phyloP scores from a whole-genome alignment of 1,140 invertebrate genomes.

The Stegodyphus mimosarum region DNA sequence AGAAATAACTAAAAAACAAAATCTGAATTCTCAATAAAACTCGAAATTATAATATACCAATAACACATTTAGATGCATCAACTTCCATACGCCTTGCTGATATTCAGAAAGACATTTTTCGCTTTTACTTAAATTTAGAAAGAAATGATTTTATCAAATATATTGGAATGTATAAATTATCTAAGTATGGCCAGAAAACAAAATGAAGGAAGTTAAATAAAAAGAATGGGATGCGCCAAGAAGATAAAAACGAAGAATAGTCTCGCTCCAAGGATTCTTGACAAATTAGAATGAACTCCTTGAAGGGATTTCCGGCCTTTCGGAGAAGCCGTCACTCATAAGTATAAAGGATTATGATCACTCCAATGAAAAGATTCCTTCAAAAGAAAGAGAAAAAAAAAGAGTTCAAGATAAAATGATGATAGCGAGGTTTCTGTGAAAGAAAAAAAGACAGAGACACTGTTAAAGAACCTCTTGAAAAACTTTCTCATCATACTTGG shows the following conservation, averaged over 20 bases:
- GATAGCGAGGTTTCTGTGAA: not conserved
- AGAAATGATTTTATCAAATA: not conserved
- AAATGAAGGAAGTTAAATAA: not conserved
- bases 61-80: too few relatives aligned
- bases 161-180: not conserved
- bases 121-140: not conserved
- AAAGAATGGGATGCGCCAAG: not conserved
- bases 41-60: too few relatives aligned
- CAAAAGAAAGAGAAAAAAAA: not conserved
- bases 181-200: not conserved
- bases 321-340: not conserved
- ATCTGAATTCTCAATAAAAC: too few relatives aligned
- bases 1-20: too few relatives aligned
- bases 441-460: not conserved
- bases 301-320: not conserved
- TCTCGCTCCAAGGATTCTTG: not conserved
- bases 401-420: not conserved
- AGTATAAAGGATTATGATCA: slow-evolving; percentile 1
- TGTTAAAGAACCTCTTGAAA: too few relatives aligned
- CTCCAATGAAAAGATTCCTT: not conserved
- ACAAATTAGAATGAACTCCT: slow-evolving; percentile 2
- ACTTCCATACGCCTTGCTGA: not conserved
- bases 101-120: not conserved
- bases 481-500: too few relatives aligned
- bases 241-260: not conserved